Percentiles rank a stretch among this genome's conserved stretches.
Evolutionary conservation across 2,888 invertebrate species (phyloP).

Genomic region (Eristalis arbustorum): DNA sequence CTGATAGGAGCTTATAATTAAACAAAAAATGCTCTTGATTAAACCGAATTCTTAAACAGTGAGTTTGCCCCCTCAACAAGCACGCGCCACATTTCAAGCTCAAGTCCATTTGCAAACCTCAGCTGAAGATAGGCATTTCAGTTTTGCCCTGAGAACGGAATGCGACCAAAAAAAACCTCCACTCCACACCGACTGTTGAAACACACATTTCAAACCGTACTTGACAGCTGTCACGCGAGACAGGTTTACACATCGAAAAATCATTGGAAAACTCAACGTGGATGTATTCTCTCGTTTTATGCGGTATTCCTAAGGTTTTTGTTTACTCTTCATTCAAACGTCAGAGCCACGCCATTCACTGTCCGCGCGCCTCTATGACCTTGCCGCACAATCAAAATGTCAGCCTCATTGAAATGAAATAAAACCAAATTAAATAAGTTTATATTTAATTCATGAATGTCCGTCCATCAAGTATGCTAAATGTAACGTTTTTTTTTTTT

Average conservation of each 20-base stretch:
- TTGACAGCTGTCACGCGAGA: neutral
- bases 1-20: no score
- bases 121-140: no score
- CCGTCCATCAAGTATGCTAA: constrained; percentile 6
- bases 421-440: constrained; percentile 57
- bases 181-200: no score
- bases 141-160: no score
- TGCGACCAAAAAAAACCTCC: no score
- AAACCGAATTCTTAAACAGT: no score
- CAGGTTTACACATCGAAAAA: neutral
- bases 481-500: no score
- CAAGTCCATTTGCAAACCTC: no score
- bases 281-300: neutral
- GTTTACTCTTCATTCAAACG: neutral
- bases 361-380: constrained; percentile 46
- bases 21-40: no score
- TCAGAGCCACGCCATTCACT: constrained; percentile 5
- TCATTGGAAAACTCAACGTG: neutral
- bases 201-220: neutral
- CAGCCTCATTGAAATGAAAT: constrained; percentile 64
- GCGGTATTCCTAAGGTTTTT: neutral
- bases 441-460: constrained; percentile 63
- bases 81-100: no score
- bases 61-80: no score
- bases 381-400: constrained; percentile 57